Percentiles rank a stretch among this genome's conserved stretches.
phyloP scores from a whole-genome alignment of 2,113 vertebrate genomes.

The Smithornis capensis region DNA sequence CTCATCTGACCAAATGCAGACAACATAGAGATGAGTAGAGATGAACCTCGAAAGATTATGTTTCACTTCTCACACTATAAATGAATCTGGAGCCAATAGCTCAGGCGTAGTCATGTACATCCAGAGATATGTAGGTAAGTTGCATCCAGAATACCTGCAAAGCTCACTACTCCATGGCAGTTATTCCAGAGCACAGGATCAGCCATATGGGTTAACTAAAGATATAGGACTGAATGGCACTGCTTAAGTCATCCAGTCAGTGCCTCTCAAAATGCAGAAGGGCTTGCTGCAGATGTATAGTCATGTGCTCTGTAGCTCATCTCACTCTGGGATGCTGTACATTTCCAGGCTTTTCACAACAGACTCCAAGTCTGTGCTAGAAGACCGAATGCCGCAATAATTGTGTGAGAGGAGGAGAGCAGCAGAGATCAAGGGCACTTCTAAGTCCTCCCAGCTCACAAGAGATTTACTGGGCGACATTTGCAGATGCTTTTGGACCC shows the following conservation, averaged over 20 bases:
- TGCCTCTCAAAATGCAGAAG: not conserved
- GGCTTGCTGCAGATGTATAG: not conserved
- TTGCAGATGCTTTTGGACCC: not conserved
- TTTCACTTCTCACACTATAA: not conserved
- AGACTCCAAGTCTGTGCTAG: not conserved
- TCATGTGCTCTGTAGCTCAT: not conserved
- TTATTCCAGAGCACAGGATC: not conserved
- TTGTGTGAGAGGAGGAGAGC: not conserved
- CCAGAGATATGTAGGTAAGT: not conserved
- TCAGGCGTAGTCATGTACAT: not conserved
- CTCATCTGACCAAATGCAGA: not conserved
- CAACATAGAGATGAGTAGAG: not conserved
- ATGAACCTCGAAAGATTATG: not conserved
- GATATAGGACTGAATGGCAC: not conserved
- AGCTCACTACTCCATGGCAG: not conserved
- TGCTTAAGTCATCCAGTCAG: not conserved
- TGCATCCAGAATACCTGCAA: not conserved
- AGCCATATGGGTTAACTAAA: not conserved
- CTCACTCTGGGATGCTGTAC: not conserved
- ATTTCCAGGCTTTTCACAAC: not conserved
- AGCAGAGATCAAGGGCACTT: conserved; percentile 3
- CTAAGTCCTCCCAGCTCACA: not conserved
- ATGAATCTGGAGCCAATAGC: not conserved
- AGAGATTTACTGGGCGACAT: conserved; percentile 9
- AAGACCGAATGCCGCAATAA: not conserved